Evolutionary conservation across 2,888 invertebrate species (phyloP).

Genomic region (Pheosia tremula): DNA sequence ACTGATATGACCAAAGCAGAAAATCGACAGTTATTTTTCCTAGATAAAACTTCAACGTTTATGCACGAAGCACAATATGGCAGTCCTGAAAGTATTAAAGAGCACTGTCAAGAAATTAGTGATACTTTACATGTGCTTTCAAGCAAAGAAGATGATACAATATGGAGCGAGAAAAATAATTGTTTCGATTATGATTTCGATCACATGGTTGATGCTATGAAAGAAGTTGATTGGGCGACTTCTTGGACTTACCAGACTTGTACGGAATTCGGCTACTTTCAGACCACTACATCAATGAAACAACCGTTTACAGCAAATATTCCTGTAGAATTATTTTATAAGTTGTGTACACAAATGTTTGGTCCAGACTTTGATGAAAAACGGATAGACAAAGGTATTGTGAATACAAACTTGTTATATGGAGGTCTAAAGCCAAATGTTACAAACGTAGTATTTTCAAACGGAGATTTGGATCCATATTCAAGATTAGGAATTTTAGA

Average conservation of each 20-base stretch:
- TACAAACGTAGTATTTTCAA: slow-evolving; percentile 82
- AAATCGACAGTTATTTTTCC: slow-evolving; percentile 68
- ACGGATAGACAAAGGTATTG: slow-evolving; percentile 64
- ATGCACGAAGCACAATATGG: slow-evolving; percentile 68
- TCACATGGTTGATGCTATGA: slow-evolving; percentile 50
- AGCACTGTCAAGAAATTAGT: slow-evolving; percentile 49
- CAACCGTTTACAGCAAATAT: slow-evolving; percentile 85
- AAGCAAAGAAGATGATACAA: slow-evolving; percentile 37
- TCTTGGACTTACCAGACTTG: slow-evolving; percentile 91
- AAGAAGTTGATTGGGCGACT: slow-evolving; percentile 44
- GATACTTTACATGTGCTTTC: slow-evolving; percentile 34
- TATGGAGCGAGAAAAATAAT: slow-evolving; percentile 44
- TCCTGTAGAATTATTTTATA: slow-evolving; percentile 67
- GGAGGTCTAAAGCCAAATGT: slow-evolving; percentile 77
- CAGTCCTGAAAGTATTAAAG: slow-evolving; percentile 46
- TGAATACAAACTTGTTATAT: slow-evolving; percentile 75
- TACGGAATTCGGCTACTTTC: slow-evolving; percentile 90
- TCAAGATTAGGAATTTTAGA: slow-evolving; percentile 78
- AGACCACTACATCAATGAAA: slow-evolving; percentile 83
- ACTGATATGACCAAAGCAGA: slow-evolving; percentile 58
- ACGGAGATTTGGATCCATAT: slow-evolving; percentile 86
- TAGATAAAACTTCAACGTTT: slow-evolving; percentile 52
- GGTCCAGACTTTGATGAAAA: slow-evolving; percentile 64
- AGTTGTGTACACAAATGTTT: slow-evolving; percentile 68
- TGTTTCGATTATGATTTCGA: slow-evolving; percentile 65